Evolutionary conservation across 2,888 invertebrate genomes (phyloP).

Genomic region (Strigamia maritima): DNA sequence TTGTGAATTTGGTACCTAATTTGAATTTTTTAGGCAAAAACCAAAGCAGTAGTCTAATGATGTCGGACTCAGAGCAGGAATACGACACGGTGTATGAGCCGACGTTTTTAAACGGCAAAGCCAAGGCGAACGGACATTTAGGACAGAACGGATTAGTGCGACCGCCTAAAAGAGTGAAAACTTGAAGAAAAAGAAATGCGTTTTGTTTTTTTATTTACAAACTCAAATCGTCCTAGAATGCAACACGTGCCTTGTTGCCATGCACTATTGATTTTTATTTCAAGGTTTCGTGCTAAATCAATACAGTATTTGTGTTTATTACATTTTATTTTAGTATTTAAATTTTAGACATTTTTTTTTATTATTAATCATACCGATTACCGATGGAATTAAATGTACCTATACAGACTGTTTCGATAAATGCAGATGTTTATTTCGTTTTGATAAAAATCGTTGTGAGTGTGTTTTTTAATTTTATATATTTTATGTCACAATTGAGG

Average conservation of each 20-base stretch:
- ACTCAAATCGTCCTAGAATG: background rate
- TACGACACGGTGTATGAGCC: slow-evolving; percentile 42
- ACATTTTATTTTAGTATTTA: too few species aligned
- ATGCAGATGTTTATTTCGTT: background rate
- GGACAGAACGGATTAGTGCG: slow-evolving; percentile 15
- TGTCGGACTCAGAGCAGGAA: slow-evolving; percentile 42
- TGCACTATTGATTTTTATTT: too few species aligned
- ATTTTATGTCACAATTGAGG: too few species aligned
- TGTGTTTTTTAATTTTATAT: too few species aligned
- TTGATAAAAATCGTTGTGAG: too few species aligned
- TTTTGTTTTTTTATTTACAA: too few species aligned
- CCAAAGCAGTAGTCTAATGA: slow-evolving; percentile 40
- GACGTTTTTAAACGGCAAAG: slow-evolving; percentile 2
- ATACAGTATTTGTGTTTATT: too few species aligned
- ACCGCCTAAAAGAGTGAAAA: slow-evolving; percentile 25
- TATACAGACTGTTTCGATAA: too few species aligned
- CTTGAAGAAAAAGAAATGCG: background rate
- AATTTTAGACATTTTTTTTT: too few species aligned
- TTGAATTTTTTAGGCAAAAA: slow-evolving; percentile 36
- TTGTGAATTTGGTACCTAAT: background rate
- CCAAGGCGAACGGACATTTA: slow-evolving; percentile 31
- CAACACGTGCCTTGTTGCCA: background rate
- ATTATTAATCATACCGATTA: too few species aligned
- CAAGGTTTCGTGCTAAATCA: too few species aligned
- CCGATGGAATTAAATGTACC: too few species aligned